phyloP scores from a whole-genome alignment of 2,888 invertebrate species.

The Hydroisotoma schaefferi region DNA sequence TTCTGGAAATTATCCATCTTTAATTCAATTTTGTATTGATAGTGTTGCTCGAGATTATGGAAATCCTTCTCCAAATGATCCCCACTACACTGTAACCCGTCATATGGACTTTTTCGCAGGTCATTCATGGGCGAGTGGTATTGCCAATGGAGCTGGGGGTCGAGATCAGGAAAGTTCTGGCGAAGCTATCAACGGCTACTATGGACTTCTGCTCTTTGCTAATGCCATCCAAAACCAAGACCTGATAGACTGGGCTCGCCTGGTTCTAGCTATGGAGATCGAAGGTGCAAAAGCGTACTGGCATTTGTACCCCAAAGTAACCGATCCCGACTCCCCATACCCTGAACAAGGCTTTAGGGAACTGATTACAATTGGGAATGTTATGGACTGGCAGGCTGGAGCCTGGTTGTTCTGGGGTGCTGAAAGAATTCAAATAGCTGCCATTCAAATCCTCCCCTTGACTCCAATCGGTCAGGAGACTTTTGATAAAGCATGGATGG shows the following conservation, averaged over 20 bases:
- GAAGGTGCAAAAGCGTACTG: constrained; percentile 35
- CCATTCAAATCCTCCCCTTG: constrained; percentile 40
- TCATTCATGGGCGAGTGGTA: constrained; percentile 43
- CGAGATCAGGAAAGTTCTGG: constrained; percentile 38
- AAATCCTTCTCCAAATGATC: constrained; percentile 42
- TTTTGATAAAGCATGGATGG: constrained; percentile 38
- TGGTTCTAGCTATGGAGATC: constrained; percentile 38
- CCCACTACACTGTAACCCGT: constrained; percentile 40
- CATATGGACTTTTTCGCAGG: constrained; percentile 44
- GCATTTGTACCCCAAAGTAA: constrained; percentile 37
- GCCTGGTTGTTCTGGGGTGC: constrained; percentile 42
- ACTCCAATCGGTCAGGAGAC: constrained; percentile 40
- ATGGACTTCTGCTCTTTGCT: constrained; percentile 38
- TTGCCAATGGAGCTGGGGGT: constrained; percentile 40
- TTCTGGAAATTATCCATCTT: neutral
- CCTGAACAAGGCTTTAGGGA: constrained; percentile 37
- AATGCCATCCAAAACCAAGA: constrained; percentile 32
- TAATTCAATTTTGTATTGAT: neutral
- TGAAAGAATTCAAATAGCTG: constrained; percentile 35
- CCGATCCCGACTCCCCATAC: constrained; percentile 27
- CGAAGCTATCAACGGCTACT: constrained; percentile 45
- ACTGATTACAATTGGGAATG: constrained; percentile 36
- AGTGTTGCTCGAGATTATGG: constrained; percentile 41
- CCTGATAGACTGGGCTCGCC: constrained; percentile 38
- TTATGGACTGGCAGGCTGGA: constrained; percentile 37